A percentile compares a stretch with the other conserved stretches of the same genome.
Evolutionary conservation across 2,888 invertebrate genomes (phyloP).

Genomic region (Eueremaeus valkanovi): DNA sequence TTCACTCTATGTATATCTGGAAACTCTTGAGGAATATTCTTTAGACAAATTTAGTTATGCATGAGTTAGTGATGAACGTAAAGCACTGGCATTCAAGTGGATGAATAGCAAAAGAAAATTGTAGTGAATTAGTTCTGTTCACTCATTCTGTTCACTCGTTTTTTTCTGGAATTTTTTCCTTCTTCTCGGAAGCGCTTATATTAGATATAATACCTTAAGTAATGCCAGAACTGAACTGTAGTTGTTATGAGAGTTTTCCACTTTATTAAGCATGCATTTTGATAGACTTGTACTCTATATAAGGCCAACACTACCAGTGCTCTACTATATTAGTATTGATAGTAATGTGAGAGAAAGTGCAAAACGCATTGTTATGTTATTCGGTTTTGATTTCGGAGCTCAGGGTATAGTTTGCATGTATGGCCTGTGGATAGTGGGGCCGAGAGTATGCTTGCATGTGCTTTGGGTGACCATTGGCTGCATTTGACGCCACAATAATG

Average conservation of each 20-base stretch:
- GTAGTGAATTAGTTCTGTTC: slow-evolving; percentile 5
- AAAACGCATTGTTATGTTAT: not conserved
- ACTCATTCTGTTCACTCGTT: not conserved
- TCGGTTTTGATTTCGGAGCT: not conserved
- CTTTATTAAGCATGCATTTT: slow-evolving; percentile 19
- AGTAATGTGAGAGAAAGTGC: too few relatives aligned
- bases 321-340: too few relatives aligned
- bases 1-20: not conserved
- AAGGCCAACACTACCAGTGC: not conserved
- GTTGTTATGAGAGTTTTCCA: slow-evolving; percentile 25
- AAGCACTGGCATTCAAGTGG: slow-evolving; percentile 10
- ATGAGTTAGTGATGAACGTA: slow-evolving; percentile 3
- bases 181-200: not conserved
- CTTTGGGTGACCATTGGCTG: slow-evolving; percentile 5
- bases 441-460: not conserved
- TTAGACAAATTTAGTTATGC: slow-evolving; percentile 30
- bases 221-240: too few relatives aligned
- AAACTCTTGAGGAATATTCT: not conserved
- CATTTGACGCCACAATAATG: not conserved
- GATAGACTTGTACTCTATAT: not conserved
- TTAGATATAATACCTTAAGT: not conserved
- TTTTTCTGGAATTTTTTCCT: not conserved
- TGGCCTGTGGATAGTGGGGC: not conserved
- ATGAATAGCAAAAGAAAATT: slow-evolving; percentile 20
- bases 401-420: not conserved